phyloP scores from a whole-genome alignment of 2,113 vertebrate genomes.

The Pyxicephalus adspersus region DNA sequence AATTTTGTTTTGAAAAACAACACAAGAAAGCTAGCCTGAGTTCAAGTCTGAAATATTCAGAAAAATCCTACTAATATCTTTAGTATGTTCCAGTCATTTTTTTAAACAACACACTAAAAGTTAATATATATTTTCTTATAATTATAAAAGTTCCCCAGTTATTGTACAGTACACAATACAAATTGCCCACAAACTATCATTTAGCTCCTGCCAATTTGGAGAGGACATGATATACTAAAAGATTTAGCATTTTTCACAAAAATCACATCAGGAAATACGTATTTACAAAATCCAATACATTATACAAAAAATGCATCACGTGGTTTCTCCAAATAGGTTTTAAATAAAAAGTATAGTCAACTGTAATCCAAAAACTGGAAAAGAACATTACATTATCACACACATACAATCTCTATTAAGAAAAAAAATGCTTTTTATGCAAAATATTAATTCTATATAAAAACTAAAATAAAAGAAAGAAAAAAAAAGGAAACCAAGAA shows the following conservation, averaged over 20 bases:
- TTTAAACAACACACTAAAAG: conserved; percentile 89
- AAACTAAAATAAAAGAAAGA: conserved; percentile 67
- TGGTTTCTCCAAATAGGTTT: conserved; percentile 82
- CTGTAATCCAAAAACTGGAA: conserved; percentile 84
- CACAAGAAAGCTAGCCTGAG: conserved; percentile 89
- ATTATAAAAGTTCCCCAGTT: conserved; percentile 87
- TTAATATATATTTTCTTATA: conserved; percentile 88
- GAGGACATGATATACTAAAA: conserved; percentile 86
- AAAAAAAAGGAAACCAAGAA: conserved; percentile 60
- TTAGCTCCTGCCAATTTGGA: conserved; percentile 83
- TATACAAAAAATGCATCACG: conserved; percentile 83
- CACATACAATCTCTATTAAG: conserved; percentile 79
- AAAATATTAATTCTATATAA: conserved; percentile 79
- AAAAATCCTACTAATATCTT: conserved; percentile 88
- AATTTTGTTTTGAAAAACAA: conserved; percentile 85
- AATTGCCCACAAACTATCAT: conserved; percentile 85
- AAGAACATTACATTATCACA: conserved; percentile 87
- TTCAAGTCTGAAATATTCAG: conserved; percentile 91
- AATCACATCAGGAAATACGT: conserved; percentile 88
- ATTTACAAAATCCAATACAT: conserved; percentile 89
- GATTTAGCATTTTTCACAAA: conserved; percentile 88
- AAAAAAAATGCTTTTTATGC: conserved; percentile 76
- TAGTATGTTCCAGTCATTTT: conserved; percentile 87
- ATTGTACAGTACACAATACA: conserved; percentile 87
- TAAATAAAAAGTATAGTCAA: conserved; percentile 89